These are phyloP conservation scores for Phrixothrix hirtus DNA, from an alignment of 2,888 invertebrate genomes.

Conservation along the genomic window DNA sequence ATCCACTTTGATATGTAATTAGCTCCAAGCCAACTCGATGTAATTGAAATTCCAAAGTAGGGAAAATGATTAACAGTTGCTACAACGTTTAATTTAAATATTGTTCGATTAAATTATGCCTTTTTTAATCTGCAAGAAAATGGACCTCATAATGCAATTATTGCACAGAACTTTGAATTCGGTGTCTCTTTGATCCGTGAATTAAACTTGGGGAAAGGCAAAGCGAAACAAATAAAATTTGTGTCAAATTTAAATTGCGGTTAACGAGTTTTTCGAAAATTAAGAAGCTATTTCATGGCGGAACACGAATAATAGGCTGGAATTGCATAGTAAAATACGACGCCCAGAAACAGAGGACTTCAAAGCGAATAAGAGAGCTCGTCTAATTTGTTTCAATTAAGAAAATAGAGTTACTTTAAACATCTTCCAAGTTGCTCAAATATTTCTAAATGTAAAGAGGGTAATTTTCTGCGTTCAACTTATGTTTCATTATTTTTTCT, in stretches of 20 bases:
- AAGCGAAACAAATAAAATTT: constrained; percentile 51
- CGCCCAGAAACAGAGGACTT: constrained; percentile 44
- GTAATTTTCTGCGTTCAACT: constrained; percentile 15
- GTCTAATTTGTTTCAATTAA: constrained; percentile 54
- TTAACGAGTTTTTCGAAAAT: constrained; percentile 54
- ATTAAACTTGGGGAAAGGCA: constrained; percentile 20
- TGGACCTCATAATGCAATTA: neutral
- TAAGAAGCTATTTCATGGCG: constrained; percentile 52
- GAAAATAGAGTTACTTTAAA: constrained; percentile 51
- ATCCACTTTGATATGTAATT: constrained; percentile 51
- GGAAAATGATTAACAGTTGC: constrained; percentile 41
- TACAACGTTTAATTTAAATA: constrained; percentile 16
- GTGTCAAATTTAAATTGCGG: constrained; percentile 54
- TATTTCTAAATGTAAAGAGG: constrained; percentile 26
- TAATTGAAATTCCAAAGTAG: constrained; percentile 48
- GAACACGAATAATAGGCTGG: constrained; percentile 51
- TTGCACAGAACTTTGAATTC: neutral
- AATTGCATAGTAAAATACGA: constrained; percentile 43
- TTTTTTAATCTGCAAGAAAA: constrained; percentile 1
- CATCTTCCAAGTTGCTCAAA: constrained; percentile 38
- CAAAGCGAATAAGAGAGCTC: constrained; percentile 47
- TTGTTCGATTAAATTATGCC: constrained; percentile 3
- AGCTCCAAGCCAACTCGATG: constrained; percentile 46
- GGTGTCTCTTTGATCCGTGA: constrained; percentile 4
- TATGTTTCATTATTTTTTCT: constrained; percentile 10